Percentiles rank a stretch among this genome's conserved stretches.
phyloP scores from a whole-genome alignment of 2,888 invertebrate species.

The Perizoma flavofasciatum region DNA sequence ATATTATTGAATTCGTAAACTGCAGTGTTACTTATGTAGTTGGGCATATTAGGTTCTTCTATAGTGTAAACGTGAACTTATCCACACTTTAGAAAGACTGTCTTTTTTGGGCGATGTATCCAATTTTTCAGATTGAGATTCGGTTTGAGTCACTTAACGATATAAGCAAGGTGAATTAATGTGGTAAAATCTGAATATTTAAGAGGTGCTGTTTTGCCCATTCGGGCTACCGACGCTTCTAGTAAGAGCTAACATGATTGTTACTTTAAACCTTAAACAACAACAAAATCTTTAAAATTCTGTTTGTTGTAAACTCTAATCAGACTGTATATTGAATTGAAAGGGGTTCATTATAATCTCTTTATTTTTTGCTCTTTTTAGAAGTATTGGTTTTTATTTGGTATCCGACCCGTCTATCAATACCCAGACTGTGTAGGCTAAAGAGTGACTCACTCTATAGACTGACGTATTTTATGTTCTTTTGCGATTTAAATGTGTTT shows the following conservation, averaged over 20 bases:
- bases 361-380: slow-evolving; percentile 11
- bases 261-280: neutral
- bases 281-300: neutral
- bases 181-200: slow-evolving; percentile 1
- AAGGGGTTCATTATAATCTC: no score
- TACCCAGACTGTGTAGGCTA: slow-evolving; percentile 75
- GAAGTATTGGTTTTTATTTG: slow-evolving; percentile 29
- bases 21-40: slow-evolving; percentile 2
- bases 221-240: slow-evolving; percentile 8
- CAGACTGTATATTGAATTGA: neutral
- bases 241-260: neutral
- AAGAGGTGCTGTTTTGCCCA: slow-evolving; percentile 8
- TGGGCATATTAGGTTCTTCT: slow-evolving; percentile 10
- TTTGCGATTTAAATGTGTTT: slow-evolving; percentile 76
- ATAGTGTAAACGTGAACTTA: slow-evolving; percentile 14
- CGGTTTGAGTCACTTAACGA: slow-evolving; percentile 4
- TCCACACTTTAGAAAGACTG: slow-evolving; percentile 4
- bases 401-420: slow-evolving; percentile 51
- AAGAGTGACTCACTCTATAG: slow-evolving; percentile 74
- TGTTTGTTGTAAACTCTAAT: neutral
- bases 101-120: slow-evolving; percentile 14
- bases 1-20: neutral
- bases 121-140: slow-evolving; percentile 9
- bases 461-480: slow-evolving; percentile 78
- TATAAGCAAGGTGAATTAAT: slow-evolving; percentile 1